Evolutionary conservation across 2,113 vertebrate species (phyloP), one percentile per base, ranked within the genome.

Genomic region (Rattus rattus): DNA sequence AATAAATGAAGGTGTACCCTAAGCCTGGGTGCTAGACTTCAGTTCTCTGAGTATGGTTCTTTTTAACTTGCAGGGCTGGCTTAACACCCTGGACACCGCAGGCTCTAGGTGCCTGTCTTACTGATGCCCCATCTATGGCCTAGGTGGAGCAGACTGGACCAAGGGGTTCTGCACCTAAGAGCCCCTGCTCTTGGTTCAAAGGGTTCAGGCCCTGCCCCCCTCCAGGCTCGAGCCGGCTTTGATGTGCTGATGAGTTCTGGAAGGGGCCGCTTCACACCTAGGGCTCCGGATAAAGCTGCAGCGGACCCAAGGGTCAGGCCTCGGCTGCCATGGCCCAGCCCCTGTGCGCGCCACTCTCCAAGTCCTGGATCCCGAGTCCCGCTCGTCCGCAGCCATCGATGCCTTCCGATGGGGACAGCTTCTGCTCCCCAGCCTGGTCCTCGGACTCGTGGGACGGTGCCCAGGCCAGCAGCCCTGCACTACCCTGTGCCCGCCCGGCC

Each of bases 231-330:
- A 94, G 56, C 92, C 94, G 95, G 94, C 98, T 98, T 98, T 99
- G 98, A 98, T 98, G 99, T 98, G 97, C 97, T 86, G 98, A 97
- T 98, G 97, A 92, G 91, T 96, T 97, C 97, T 95, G 97, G 70
- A 98, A 99, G 98, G 98, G 98, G 98, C 98, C 96, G 94, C 94
- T 96, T 99, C 98, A 20, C 99, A 98, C 99, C 99, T 99, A 95
- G 0, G 47, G 36, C 86, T 63, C 72, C 54, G 91, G 98, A 99
- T 99, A 99, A 96, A 97, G 67, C 61, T 22, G 92, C 47, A 9
- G 52, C n/a, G 30, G 56, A 13, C 77, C 4, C 3, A 14, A 36
- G 8, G 92, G 95, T 94, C 36, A 13, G 67, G 63, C 91, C 87
- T 19, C 69, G 39, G 56, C 95, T 7, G 39, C 95, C 91, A 96